Percentiles rank a stretch among this genome's conserved stretches.
These are phyloP conservation scores for Oophaga sylvatica DNA, from an alignment of 2,797 vertebrate species.

Conservation along the genomic window DNA sequence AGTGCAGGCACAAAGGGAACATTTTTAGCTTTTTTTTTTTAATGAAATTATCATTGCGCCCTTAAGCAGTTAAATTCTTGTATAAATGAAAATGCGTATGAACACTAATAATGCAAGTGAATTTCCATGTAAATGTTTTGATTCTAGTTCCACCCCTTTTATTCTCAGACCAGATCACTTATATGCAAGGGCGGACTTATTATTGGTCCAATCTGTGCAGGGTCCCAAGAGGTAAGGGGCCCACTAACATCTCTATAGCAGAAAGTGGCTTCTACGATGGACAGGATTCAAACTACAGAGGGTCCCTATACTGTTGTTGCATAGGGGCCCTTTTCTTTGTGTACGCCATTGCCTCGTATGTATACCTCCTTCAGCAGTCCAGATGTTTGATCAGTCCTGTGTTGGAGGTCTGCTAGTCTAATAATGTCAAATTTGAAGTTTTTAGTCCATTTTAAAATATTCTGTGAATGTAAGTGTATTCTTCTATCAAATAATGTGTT, in stretches of 20 bases:
- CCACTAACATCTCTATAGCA: no score
- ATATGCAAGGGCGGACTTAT: no score
- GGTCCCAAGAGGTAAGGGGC: no score
- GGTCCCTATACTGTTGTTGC: no score
- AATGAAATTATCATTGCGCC: neutral
- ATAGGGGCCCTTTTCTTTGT: no score
- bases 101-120: slow-evolving; percentile 21
- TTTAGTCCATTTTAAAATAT: slow-evolving; percentile 15
- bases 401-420: neutral
- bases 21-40: neutral
- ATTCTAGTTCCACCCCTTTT: neutral
- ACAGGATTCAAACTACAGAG: no score
- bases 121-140: neutral
- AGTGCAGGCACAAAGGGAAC: neutral
- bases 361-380: neutral
- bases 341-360: neutral
- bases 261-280: no score
- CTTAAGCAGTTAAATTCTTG: neutral
- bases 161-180: neutral
- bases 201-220: no score
- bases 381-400: neutral
- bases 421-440: neutral
- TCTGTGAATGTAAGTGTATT: neutral
- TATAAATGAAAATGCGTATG: neutral
- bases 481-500: neutral